Base-by-base conservation (phyloP, 35 echinoderm and acorn worm genomes). In the Stichopus chloronotus region DNA sequence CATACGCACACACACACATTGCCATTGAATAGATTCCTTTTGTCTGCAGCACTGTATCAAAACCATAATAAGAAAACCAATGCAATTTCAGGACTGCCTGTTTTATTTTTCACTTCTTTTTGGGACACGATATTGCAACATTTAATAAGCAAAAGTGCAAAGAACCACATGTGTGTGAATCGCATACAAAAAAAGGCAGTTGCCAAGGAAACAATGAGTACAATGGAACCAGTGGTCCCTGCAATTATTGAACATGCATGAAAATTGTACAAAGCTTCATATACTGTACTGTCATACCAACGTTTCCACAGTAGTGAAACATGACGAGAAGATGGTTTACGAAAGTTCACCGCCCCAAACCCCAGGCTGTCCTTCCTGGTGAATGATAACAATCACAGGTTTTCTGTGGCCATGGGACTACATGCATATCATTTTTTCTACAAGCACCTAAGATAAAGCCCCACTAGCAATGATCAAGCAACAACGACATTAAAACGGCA, bases 201-300 rank as follows among this genome's bases (percentile, higher is more conserved):
- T 14, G 7, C 61, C 7, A 16, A 65, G 30, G 30, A 43, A 43
- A 43, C 30, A 43, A 43, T 43, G 30, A 43, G 30, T 43, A 43
- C 30, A 43, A 43, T 43, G 30, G 30, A 43, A 43, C 30, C 30
- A 43, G 61, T 16, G 61, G 7, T 16, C 5, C 61, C 30, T 83
- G 54, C 13, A 56, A 11, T 55, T 8, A 56, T 83, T 83, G 79
- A 55, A 83, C 30, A 56, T 5, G 5, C 20, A 55, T 79, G 52
- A 82, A 82, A 82, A 82, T 82, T 82, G 79, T 82, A 82, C 79
- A 82, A 82, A 82, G 79, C 79, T 55, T 54, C 55, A 82, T 52
- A 82, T 25, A 82, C 79, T 53, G 11, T 21, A 81, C 11, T 82
- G 52, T 82, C 11, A 82, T 54, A 52, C 55, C 24, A 25, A 80